phyloP scores from a whole-genome alignment of 2,888 invertebrate genomes.

The Athetis lepigone region DNA sequence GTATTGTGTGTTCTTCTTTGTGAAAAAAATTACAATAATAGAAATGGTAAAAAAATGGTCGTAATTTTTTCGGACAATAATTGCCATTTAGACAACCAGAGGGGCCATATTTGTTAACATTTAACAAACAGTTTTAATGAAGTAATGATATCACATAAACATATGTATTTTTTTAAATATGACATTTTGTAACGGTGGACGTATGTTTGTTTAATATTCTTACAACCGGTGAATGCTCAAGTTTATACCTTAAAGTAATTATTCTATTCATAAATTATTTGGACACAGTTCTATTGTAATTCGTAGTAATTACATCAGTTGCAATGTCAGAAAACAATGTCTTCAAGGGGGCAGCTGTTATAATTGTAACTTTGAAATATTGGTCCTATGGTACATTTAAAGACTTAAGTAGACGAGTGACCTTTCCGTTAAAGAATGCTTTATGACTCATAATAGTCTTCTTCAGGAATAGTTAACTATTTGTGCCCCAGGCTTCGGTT shows the following conservation, averaged over 20 bases:
- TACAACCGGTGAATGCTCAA: no score
- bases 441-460: neutral
- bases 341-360: conserved; percentile 23
- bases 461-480: neutral
- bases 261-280: conserved; percentile 20
- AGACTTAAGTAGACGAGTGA: conserved; percentile 23
- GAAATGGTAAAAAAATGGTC: neutral
- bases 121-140: no score
- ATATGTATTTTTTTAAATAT: no score
- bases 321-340: conserved; percentile 35
- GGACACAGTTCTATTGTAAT: conserved; percentile 9
- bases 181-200: no score
- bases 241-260: no score
- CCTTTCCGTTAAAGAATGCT: conserved; percentile 8
- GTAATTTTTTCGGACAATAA: no score
- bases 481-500: no score
- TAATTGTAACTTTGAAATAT: conserved; percentile 51
- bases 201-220: no score
- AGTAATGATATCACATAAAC: no score
- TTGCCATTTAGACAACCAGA: no score
- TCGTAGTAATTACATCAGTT: conserved; percentile 41
- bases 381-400: conserved; percentile 29
- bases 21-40: conserved; percentile 6
- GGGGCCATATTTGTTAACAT: no score
- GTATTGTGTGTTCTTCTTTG: conserved; percentile 29